Percentiles rank a stretch among this genome's conserved stretches.
Conservation (phyloP, 2,888 invertebrate genomes). For the Drosophila recens region DNA sequence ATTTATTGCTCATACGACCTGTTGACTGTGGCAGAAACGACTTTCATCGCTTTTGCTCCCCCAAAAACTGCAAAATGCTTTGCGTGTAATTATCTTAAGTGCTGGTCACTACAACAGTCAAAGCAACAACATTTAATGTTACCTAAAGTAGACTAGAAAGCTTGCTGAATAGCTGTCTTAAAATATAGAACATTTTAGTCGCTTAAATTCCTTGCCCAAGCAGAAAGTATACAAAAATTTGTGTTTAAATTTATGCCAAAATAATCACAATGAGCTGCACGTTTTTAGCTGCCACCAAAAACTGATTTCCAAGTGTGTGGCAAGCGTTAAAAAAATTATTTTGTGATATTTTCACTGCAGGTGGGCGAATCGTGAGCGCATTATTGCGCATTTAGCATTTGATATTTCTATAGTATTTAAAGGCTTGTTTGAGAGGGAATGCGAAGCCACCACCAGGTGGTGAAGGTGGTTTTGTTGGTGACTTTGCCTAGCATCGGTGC, state of each 20-base stretch:
- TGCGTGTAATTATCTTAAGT: conserved; percentile 47
- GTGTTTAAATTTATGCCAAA: conserved; percentile 13
- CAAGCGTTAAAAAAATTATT: conserved; percentile 26
- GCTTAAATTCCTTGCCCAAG: too few species aligned
- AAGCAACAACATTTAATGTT: neutral
- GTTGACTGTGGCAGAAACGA: conserved; percentile 41
- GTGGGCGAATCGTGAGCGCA: conserved; percentile 23
- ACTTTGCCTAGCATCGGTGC: conserved; percentile 9
- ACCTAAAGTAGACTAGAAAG: neutral
- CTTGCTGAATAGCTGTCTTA: neutral
- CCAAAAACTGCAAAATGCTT: conserved; percentile 12
- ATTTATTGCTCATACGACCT: conserved; percentile 57
- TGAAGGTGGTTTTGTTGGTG: conserved; percentile 28
- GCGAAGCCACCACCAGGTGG: too few species aligned
- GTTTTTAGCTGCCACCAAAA: neutral
- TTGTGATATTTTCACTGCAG: conserved; percentile 17
- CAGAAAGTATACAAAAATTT: neutral
- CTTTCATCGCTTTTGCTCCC: neutral
- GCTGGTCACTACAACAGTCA: conserved; percentile 10
- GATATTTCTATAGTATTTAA: conserved; percentile 19
- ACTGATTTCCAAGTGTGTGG: conserved; percentile 24
- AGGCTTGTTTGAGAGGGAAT: conserved; percentile 2
- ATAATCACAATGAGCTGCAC: neutral
- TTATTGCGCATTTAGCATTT: conserved; percentile 51
- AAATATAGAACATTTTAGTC: neutral